Conservation (phyloP, 2,113 vertebrate genomes). For the Ascaphus truei region DNA sequence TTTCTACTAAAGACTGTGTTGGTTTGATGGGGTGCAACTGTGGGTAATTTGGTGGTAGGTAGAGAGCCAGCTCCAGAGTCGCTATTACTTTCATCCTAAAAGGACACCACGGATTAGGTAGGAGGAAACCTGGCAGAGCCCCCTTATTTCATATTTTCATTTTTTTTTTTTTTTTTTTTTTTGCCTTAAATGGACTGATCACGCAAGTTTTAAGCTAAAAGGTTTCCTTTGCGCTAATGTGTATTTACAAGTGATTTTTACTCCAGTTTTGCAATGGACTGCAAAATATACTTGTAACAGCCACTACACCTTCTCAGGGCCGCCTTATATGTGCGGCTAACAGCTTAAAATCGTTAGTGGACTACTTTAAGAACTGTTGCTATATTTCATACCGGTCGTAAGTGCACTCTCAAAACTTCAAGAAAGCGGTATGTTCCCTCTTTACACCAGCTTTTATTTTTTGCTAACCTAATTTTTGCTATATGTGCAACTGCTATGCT, state of each 20-base stretch:
- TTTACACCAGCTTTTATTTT: slow-evolving; percentile 84
- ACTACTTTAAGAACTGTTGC: slow-evolving; percentile 93
- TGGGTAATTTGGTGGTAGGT: slow-evolving; percentile 84
- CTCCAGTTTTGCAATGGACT: slow-evolving; percentile 82
- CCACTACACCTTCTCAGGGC: slow-evolving; percentile 79
- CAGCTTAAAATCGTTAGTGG: slow-evolving; percentile 88
- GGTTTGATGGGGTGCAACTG: slow-evolving; percentile 70
- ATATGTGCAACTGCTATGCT: slow-evolving; percentile 69
- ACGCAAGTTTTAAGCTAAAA: slow-evolving; percentile 75
- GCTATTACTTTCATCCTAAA: slow-evolving; percentile 68
- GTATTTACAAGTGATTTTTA: slow-evolving; percentile 66
- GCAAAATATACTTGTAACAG: slow-evolving; percentile 73
- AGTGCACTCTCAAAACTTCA: slow-evolving; percentile 88
- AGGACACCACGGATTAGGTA: slow-evolving; percentile 77
- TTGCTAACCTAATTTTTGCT: slow-evolving; percentile 66
- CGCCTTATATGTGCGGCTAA: slow-evolving; percentile 82
- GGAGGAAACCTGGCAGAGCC: slow-evolving; percentile 78
- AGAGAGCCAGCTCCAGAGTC: slow-evolving; percentile 67
- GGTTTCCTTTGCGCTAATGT: slow-evolving; percentile 77
- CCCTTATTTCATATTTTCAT: slow-evolving; percentile 38
- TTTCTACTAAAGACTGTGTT: slow-evolving; percentile 79
- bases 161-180: slow-evolving; percentile 49
- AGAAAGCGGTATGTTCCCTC: slow-evolving; percentile 93
- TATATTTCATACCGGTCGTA: slow-evolving; percentile 90
- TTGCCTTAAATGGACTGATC: slow-evolving; percentile 86